Conservation (phyloP, 2,797 vertebrate genomes). For the Siniperca obscura region DNA sequence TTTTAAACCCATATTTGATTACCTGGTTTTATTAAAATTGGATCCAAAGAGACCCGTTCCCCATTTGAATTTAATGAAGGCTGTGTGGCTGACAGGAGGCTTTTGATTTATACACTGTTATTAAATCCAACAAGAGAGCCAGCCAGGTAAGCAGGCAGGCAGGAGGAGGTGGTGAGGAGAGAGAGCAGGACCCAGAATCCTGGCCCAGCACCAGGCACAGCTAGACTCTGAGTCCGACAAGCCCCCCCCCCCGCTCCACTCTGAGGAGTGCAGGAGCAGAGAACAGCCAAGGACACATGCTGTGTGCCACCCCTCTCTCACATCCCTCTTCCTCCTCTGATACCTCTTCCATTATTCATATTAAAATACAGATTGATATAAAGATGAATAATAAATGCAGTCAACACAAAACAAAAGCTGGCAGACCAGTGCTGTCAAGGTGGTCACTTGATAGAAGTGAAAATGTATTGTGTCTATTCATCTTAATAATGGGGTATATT, state of each 20-base stretch:
- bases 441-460: slow-evolving; percentile 76
- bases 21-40: slow-evolving; percentile 88
- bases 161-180: slow-evolving; percentile 52
- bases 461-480: slow-evolving; percentile 56
- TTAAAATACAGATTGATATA: slow-evolving; percentile 87
- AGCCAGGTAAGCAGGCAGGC: slow-evolving; percentile 78
- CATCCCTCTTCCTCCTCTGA: slow-evolving; percentile 85
- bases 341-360: slow-evolving; percentile 89
- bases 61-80: slow-evolving; percentile 88
- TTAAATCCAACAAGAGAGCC: slow-evolving; percentile 84
- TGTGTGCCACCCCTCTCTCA: slow-evolving; percentile 82
- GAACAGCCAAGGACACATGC: slow-evolving; percentile 83
- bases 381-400: slow-evolving; percentile 89
- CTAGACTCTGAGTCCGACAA: slow-evolving; percentile 59
- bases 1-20: slow-evolving; percentile 86
- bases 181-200: slow-evolving; percentile 69
- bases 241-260: slow-evolving; percentile 60
- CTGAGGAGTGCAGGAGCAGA: slow-evolving; percentile 71
- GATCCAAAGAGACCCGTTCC: slow-evolving; percentile 85
- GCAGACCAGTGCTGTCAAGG: slow-evolving; percentile 72
- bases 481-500: slow-evolving; percentile 47
- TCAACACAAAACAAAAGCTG: slow-evolving; percentile 87
- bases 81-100: slow-evolving; percentile 84
- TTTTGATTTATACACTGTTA: slow-evolving; percentile 89
- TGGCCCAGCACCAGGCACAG: slow-evolving; percentile 69